Conservation (phyloP, 2,797 vertebrate species). For the Poecilia gillii region DNA sequence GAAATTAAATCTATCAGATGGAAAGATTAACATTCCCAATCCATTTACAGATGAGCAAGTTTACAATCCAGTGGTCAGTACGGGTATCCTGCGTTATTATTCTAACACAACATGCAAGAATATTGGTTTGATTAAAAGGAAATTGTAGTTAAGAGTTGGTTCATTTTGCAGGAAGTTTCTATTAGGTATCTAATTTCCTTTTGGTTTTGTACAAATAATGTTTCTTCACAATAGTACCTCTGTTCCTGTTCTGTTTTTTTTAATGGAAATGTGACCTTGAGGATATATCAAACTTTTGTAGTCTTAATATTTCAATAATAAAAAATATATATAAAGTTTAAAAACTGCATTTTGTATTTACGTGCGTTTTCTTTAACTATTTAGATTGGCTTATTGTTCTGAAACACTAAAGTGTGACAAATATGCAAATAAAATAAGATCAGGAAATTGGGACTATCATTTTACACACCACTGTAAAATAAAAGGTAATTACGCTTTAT, state of each 20-base stretch:
- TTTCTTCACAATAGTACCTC: not conserved
- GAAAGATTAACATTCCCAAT: not conserved
- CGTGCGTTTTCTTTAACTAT: not conserved
- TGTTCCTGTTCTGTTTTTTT: not conserved
- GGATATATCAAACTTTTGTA: not conserved
- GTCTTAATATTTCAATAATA: not conserved
- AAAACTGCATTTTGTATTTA: not conserved
- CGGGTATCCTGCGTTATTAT: not conserved
- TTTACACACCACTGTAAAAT: not conserved
- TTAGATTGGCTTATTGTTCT: not conserved
- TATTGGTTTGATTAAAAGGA: not conserved
- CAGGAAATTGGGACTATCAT: not conserved
- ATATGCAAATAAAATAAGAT: not conserved
- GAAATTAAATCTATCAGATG: not conserved
- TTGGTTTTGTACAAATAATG: not conserved
- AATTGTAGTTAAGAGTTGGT: not conserved
- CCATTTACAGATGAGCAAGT: not conserved
- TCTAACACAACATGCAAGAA: not conserved
- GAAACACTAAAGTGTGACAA: not conserved
- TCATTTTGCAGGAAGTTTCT: not conserved
- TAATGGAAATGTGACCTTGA: not conserved
- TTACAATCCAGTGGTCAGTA: not conserved
- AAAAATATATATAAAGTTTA: too few species aligned
- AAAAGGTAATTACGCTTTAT: not conserved
- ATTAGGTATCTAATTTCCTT: not conserved